Evolutionary conservation across 1,140 invertebrate species (phyloP).

Genomic region (Aphidius gifuensis): DNA sequence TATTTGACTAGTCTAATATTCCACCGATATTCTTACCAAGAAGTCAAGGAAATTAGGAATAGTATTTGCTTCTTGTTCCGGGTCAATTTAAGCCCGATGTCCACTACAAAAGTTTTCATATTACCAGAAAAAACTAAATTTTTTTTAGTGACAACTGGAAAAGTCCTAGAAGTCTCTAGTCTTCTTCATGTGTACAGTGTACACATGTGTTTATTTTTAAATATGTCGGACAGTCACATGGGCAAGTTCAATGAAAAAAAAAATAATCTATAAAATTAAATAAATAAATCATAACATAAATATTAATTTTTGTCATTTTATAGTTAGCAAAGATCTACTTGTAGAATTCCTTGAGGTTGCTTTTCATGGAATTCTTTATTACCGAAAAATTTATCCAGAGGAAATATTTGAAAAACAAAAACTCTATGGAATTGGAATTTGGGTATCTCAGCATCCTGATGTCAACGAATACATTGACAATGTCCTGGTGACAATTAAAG

Average conservation of each 20-base stretch:
- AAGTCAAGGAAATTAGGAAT: too few relatives aligned
- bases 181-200: too few relatives aligned
- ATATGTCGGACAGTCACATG: too few relatives aligned
- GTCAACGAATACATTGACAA: constrained; percentile 61
- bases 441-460: constrained; percentile 60
- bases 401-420: constrained; percentile 60
- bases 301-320: constrained; percentile 4
- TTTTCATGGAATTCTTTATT: constrained; percentile 60
- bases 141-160: too few relatives aligned
- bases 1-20: too few relatives aligned
- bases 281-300: not conserved
- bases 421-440: constrained; percentile 58
- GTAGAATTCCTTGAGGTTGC: constrained; percentile 61
- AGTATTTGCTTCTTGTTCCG: too few relatives aligned
- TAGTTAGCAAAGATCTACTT: constrained; percentile 47
- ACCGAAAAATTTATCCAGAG: constrained; percentile 58
- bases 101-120: not conserved
- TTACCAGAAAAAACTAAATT: too few relatives aligned
- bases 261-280: not conserved
- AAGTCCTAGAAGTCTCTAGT: too few relatives aligned
- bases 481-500: constrained; percentile 50
- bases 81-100: too few relatives aligned
- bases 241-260: too few relatives aligned
- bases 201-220: too few relatives aligned
- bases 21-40: too few relatives aligned